Conservation (phyloP, 2,888 invertebrate species). For the Agrotis exclamationis region DNA sequence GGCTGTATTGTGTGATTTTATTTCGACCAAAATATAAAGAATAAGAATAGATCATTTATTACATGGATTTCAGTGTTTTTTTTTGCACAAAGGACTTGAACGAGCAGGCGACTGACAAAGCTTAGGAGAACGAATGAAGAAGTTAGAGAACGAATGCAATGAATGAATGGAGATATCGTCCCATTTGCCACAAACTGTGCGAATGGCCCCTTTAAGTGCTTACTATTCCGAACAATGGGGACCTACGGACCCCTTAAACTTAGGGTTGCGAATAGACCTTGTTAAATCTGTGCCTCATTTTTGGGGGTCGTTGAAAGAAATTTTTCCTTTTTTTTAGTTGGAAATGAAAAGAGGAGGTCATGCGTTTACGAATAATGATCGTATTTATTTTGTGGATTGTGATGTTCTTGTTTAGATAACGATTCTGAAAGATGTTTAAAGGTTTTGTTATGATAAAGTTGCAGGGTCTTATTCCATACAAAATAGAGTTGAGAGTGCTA, state of each 20-base stretch:
- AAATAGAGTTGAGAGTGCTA: neutral
- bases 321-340: neutral
- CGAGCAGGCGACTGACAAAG: constrained; percentile 46
- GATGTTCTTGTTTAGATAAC: constrained; percentile 5
- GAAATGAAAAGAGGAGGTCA: neutral
- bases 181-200: constrained; percentile 62
- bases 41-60: too few relatives aligned
- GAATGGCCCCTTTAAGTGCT: constrained; percentile 60
- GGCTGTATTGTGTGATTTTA: too few relatives aligned
- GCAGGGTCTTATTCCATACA: too few relatives aligned
- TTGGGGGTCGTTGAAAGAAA: neutral
- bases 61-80: too few relatives aligned
- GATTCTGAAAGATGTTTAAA: neutral
- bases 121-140: constrained; percentile 29
- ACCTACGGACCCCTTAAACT: constrained; percentile 54
- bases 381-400: neutral
- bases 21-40: too few relatives aligned
- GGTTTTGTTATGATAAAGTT: neutral
- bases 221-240: constrained; percentile 61
- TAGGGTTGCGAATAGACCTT: constrained; percentile 56
- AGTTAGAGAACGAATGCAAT: constrained; percentile 10
- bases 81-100: constrained; percentile 43
- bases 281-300: constrained; percentile 57
- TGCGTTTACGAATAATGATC: neutral
- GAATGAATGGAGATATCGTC: constrained; percentile 63